Evolutionary conservation across 2,888 invertebrate species (phyloP), one percentile per base, ranked within the genome.

Genomic region (Eledone cirrhosa): DNA sequence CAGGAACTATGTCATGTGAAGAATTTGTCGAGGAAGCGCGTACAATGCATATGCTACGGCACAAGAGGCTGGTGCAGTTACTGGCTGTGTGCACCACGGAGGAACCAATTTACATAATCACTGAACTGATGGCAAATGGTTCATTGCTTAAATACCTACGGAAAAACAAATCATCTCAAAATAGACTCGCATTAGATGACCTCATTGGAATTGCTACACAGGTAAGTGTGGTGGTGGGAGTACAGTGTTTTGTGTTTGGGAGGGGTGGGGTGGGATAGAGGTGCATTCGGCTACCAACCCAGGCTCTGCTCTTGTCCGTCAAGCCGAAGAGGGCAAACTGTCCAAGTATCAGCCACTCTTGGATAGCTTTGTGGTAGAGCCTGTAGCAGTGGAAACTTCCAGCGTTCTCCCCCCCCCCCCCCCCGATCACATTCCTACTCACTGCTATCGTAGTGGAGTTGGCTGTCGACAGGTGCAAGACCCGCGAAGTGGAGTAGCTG

Each of bases 191-290:
- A 19, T 78, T 84, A 22, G n/a, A 77, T 7, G 80, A 81, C 47
- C 93, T 99, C 84, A 95, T 99, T 82, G 98, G 99, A 90, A 95
- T 99, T 87, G 97, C 97, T 65, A 96, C 97, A 24, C 99, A 99
- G 93, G 93, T 93, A 83, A 69, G 83, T 41, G 3, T 41, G 8
- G 11, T 41, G 11, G 8, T 41, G 11, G 8, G 5, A 41, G 8
- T 48, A 0, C 3, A 22, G 48, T 14, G 16, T 16, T n/a, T 74
- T 22, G 14, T 27, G 14, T 11, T 41, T 53, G 14, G 53, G 53
- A 53, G 53, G 53, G 22, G 53, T 16, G 53, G 53, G 22, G n/a
- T n/a, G n/a, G n/a, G n/a, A n/a, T n/a, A n/a, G n/a, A n/a, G n/a
- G n/a, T n/a, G n/a, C n/a, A n/a, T n/a, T n/a, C n/a, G n/a, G 2